Conservation (phyloP, 1,140 invertebrate species). For the Lordiphosa mommai region DNA sequence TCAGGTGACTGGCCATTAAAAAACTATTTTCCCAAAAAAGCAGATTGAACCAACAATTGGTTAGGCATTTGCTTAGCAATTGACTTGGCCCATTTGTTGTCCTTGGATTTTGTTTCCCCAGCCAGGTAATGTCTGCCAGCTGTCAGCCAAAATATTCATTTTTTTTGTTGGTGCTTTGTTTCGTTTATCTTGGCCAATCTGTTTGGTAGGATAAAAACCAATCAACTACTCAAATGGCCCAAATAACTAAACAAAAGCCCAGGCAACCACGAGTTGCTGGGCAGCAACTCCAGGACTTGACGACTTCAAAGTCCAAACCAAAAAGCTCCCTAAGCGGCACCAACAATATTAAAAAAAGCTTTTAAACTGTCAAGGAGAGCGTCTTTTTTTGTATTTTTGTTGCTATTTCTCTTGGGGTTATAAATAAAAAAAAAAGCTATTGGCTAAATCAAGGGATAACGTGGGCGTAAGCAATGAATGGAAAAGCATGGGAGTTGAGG, state of each 20-base stretch:
- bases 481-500: slow-evolving; percentile 17
- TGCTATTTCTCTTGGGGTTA: slow-evolving; percentile 26
- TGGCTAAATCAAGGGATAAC: slow-evolving; percentile 55
- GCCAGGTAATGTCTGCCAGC: slow-evolving; percentile 35
- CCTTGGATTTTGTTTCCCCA: neutral
- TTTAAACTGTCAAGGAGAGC: slow-evolving; percentile 63
- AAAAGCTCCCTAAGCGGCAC: slow-evolving; percentile 10
- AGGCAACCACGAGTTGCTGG: slow-evolving; percentile 17
- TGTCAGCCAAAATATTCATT: slow-evolving; percentile 30
- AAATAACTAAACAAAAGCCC: slow-evolving; percentile 55
- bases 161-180: slow-evolving; percentile 1
- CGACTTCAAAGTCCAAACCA: slow-evolving; percentile 9
- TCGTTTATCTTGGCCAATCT: slow-evolving; percentile 36
- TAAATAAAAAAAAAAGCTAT: slow-evolving; percentile 69
- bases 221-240: slow-evolving; percentile 61
- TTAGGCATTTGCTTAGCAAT: slow-evolving; percentile 15
- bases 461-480: slow-evolving; percentile 8
- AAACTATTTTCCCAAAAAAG: too few relatives aligned
- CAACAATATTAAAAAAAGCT: slow-evolving; percentile 67
- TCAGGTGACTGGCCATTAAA: too few relatives aligned
- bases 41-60: neutral
- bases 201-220: slow-evolving; percentile 45
- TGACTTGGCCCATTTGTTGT: slow-evolving; percentile 3
- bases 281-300: slow-evolving; percentile 1
- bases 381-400: neutral